Evolutionary conservation across 1,140 invertebrate species (phyloP).

Genomic region (Grapholita molesta): DNA sequence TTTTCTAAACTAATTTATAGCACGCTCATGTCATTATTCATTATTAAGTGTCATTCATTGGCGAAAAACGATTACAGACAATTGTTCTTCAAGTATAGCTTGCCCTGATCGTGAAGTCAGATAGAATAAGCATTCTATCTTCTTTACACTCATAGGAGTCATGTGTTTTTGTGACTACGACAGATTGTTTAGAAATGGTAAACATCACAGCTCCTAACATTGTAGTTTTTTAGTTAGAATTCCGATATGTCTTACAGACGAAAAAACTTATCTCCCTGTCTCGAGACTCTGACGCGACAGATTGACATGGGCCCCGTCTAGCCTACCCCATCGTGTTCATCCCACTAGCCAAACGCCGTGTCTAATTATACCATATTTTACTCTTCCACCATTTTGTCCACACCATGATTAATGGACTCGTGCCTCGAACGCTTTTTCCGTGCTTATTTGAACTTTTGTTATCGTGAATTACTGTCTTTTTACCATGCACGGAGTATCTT

Average conservation of each 20-base stretch:
- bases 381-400: not conserved
- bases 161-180: not conserved
- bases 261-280: not conserved
- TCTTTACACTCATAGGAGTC: not conserved
- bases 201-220: not conserved
- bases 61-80: too few relatives aligned
- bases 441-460: conserved; percentile 31
- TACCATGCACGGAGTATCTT: conserved; percentile 44
- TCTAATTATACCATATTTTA: conserved; percentile 10
- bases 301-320: not conserved
- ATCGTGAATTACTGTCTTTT: conserved; percentile 38
- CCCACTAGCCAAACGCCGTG: not conserved
- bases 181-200: not conserved
- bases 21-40: not conserved
- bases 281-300: not conserved
- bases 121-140: too few relatives aligned
- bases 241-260: not conserved
- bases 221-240: not conserved
- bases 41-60: not conserved
- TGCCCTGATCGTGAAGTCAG: too few relatives aligned
- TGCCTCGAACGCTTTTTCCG: conserved; percentile 23
- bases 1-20: not conserved
- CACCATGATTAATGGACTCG: conserved; percentile 1
- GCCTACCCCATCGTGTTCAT: not conserved
- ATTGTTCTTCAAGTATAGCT: too few relatives aligned